Base-by-base conservation (phyloP, 1,140 invertebrate genomes). In the Trichonephila clavata region DNA sequence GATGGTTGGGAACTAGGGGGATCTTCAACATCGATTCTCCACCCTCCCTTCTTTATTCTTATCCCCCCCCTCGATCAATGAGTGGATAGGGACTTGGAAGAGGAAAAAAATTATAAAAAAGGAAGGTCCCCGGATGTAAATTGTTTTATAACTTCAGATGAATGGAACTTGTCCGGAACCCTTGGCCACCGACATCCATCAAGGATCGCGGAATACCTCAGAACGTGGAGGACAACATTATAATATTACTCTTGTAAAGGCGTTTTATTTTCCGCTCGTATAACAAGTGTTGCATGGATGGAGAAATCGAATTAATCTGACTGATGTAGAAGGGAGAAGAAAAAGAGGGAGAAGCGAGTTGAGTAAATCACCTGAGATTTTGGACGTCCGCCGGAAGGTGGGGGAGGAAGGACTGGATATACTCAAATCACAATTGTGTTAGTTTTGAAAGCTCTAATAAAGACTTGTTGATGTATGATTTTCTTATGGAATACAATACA, bases 91-190 rank as follows among this genome's bases (percentile, higher is more conserved):
- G 88, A 90, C 88, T 63, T 39, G 10, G 27, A 68, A 68, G 21
- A 68, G 21, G 6, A 32, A 80, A 80, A 32, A 27, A 80, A 80
- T 32, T 50, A 0, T 10, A 43, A 87, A 87, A 27, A 61, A 92
- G 50, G 81, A 84, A 65, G 13, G 90, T 60, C 59, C 60, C 57
- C 32, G 59, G 90, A 92, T 92, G 80, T 92, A 92, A 92, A 92
- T 92, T 92, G 90, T 92, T 92, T 92, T 92, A 92, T 92, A 92
- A 92, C 80, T 61, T 92, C 80, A 92, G 80, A 92, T 84, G 90
- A 92, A 92, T 92, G 60, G 32, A n/a, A 24, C 20, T 84, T 92
- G 90, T 92, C 90, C 63, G 59, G 50, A 63, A 60, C 39, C 50
- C 80, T 92, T 60, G 80, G 27, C n/a, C 32, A 20, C 39, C 59